A percentile compares a stretch with the other conserved stretches of the same genome.
phyloP scores from a whole-genome alignment of 2,113 vertebrate species.

The Cinclus mexicanus region DNA sequence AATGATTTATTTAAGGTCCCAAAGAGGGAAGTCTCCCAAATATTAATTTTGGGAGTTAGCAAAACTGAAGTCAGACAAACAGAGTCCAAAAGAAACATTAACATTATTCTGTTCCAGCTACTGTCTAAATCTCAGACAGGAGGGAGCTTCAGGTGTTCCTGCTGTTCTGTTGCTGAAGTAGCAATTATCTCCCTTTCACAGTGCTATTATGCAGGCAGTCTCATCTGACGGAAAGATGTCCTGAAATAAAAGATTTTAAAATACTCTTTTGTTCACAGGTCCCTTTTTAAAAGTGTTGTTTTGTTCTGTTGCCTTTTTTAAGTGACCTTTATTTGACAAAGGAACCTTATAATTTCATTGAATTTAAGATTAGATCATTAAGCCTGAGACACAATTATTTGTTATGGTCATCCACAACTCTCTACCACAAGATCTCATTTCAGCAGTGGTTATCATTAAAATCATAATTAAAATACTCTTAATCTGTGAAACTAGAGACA shows the following conservation, averaged over 20 bases:
- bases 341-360: neutral
- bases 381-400: neutral
- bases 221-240: constrained; percentile 10
- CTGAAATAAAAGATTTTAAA: constrained; percentile 24
- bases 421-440: neutral
- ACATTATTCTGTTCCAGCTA: constrained; percentile 30
- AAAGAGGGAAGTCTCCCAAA: constrained; percentile 13
- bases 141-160: neutral
- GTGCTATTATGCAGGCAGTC: neutral
- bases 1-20: constrained; percentile 27
- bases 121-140: constrained; percentile 7
- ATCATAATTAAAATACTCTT: neutral
- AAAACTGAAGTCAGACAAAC: constrained; percentile 17
- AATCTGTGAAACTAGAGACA: neutral
- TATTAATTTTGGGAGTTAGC: constrained; percentile 27
- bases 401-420: neutral
- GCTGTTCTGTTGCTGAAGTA: constrained; percentile 33
- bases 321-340: neutral
- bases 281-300: neutral
- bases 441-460: neutral
- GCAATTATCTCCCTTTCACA: constrained; percentile 42
- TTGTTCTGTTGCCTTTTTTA: neutral
- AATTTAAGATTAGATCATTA: constrained; percentile 21
- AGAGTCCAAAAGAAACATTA: constrained; percentile 59
- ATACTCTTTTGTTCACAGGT: neutral